Evolutionary conservation across 2,888 invertebrate genomes (phyloP).

Genomic region (Lobophora halterata): DNA sequence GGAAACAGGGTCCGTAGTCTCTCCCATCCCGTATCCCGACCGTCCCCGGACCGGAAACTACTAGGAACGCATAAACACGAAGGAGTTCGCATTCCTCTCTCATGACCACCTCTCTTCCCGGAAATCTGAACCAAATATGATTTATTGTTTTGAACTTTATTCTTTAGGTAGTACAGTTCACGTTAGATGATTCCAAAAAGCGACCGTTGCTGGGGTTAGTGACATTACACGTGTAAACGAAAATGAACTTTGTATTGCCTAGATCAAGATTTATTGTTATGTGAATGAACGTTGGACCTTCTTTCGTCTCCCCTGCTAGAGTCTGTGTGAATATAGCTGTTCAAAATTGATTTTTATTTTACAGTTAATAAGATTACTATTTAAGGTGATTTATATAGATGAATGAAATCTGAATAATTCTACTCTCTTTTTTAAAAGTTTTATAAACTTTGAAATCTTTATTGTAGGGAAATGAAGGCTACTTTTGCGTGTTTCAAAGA

Average conservation of each 20-base stretch:
- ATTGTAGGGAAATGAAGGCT: constrained; percentile 6
- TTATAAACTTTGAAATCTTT: too few species aligned
- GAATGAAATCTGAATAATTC: too few species aligned
- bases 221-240: not conserved
- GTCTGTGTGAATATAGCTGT: constrained; percentile 2
- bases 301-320: constrained; percentile 14
- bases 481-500: constrained; percentile 16
- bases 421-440: too few species aligned
- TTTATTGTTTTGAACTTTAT: constrained; percentile 7
- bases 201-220: too few species aligned
- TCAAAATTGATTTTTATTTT: constrained; percentile 1
- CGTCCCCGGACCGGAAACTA: constrained; percentile 43
- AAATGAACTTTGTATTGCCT: constrained; percentile 1
- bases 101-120: not conserved
- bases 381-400: too few species aligned
- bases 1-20: constrained; percentile 26
- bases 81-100: constrained; percentile 19
- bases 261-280: not conserved
- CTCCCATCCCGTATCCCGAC: constrained; percentile 52
- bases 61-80: constrained; percentile 41
- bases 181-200: too few species aligned
- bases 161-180: too few species aligned
- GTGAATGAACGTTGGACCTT: constrained; percentile 16
- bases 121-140: constrained; percentile 1
- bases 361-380: not conserved